phyloP scores from a whole-genome alignment of 2,888 invertebrate species.

The Lepidonotus clava region DNA sequence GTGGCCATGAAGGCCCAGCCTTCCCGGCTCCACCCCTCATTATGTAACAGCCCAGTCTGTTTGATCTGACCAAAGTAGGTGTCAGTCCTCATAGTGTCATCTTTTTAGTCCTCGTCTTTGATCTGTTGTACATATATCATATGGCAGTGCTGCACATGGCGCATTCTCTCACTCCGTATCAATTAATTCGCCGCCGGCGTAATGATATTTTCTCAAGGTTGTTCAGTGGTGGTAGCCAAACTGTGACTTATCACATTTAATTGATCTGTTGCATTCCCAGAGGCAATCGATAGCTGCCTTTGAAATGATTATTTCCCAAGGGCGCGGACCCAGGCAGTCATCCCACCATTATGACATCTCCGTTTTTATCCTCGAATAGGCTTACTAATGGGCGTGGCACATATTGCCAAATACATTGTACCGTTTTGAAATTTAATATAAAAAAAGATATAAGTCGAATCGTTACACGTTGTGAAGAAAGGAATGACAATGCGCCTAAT shows the following conservation, averaged over 20 bases:
- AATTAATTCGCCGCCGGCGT: neutral
- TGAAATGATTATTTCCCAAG: neutral
- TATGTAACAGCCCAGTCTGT: neutral
- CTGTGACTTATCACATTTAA: neutral
- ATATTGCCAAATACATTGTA: too few species aligned
- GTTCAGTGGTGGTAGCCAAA: neutral
- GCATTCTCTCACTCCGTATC: too few species aligned
- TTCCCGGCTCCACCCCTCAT: neutral
- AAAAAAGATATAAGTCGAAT: too few species aligned
- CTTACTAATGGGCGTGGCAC: too few species aligned
- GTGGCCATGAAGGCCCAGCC: neutral
- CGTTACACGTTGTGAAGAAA: too few species aligned
- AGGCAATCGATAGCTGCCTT: neutral
- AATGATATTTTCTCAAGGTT: neutral
- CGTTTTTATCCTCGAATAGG: too few species aligned
- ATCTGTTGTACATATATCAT: neutral
- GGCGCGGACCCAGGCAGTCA: too few species aligned
- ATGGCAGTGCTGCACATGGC: neutral
- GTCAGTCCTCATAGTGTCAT: neutral
- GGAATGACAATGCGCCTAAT: too few species aligned
- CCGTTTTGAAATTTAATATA: too few species aligned
- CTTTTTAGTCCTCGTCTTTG: neutral
- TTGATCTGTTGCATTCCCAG: neutral
- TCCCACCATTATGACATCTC: too few species aligned
- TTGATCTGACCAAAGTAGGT: constrained; percentile 16